Evolutionary conservation across 2,113 vertebrate species (phyloP).

Genomic region (Trochalopteron elliotii): DNA sequence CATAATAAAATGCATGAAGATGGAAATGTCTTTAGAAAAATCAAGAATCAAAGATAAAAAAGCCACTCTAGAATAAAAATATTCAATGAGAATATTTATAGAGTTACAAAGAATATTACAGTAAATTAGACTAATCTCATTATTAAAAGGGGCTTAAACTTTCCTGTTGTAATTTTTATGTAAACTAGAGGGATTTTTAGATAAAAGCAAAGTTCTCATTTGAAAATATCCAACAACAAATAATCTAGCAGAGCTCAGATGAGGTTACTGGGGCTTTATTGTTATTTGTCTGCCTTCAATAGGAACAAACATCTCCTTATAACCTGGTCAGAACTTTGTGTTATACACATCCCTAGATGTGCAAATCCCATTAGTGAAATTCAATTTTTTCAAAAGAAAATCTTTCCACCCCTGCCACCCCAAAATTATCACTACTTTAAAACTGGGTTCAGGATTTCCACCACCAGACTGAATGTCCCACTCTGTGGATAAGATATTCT

Average conservation of each 20-base stretch:
- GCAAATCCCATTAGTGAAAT: neutral
- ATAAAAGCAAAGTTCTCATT: neutral
- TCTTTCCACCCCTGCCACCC: rapidly evolving
- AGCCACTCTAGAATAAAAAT: neutral
- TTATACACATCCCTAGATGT: neutral
- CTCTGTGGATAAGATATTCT: neutral
- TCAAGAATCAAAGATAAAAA: neutral
- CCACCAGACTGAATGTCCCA: neutral
- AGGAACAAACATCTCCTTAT: neutral
- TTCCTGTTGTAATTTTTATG: neutral
- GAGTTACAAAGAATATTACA: neutral
- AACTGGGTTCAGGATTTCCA: neutral
- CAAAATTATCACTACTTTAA: neutral
- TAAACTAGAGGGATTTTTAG: neutral
- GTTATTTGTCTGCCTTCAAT: neutral
- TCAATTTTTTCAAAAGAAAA: neutral
- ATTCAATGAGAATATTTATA: neutral
- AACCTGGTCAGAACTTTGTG: neutral
- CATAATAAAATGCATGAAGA: neutral
- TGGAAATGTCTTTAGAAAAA: neutral
- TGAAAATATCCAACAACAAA: neutral
- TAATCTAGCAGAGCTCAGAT: neutral
- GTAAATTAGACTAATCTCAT: neutral
- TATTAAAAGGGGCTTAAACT: neutral
- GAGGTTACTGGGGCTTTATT: neutral